A percentile compares a stretch with the other conserved stretches of the same genome.
These are phyloP conservation scores for Fregetta grallaria DNA, from an alignment of 2,113 vertebrate species.

Conservation along the genomic window DNA sequence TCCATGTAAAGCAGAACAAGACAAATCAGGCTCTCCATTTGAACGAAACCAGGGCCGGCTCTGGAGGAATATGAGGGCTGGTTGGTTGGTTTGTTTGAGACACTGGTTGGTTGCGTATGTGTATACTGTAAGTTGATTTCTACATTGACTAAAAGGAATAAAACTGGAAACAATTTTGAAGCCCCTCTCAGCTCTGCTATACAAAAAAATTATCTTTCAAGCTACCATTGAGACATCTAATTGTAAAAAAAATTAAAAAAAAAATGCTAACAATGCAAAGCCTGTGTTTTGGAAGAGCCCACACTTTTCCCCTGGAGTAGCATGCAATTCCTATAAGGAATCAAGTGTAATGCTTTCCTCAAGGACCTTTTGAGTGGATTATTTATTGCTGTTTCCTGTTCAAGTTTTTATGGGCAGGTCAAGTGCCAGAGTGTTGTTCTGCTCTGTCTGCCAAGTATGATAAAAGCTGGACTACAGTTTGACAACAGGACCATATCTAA, in stretches of 20 bases:
- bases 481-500: constrained; percentile 43
- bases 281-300: neutral
- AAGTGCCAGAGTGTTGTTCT: constrained; percentile 53
- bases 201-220: neutral
- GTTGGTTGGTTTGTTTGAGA: neutral
- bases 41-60: neutral
- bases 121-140: neutral
- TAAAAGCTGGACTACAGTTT: constrained; percentile 41
- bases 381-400: constrained; percentile 62
- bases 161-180: neutral
- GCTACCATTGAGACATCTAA: neutral
- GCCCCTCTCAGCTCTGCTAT: neutral
- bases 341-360: constrained; percentile 37
- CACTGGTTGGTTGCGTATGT: neutral
- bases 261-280: neutral
- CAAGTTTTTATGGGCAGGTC: constrained; percentile 63
- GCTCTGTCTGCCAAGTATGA: constrained; percentile 48
- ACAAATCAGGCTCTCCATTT: neutral
- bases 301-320: neutral
- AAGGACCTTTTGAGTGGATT: constrained; percentile 59
- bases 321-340: constrained; percentile 7
- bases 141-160: neutral
- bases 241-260: neutral
- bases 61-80: neutral
- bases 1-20: neutral